Evolutionary conservation across 2,797 vertebrate genomes (phyloP).

Genomic region (Gallinago solitaria): DNA sequence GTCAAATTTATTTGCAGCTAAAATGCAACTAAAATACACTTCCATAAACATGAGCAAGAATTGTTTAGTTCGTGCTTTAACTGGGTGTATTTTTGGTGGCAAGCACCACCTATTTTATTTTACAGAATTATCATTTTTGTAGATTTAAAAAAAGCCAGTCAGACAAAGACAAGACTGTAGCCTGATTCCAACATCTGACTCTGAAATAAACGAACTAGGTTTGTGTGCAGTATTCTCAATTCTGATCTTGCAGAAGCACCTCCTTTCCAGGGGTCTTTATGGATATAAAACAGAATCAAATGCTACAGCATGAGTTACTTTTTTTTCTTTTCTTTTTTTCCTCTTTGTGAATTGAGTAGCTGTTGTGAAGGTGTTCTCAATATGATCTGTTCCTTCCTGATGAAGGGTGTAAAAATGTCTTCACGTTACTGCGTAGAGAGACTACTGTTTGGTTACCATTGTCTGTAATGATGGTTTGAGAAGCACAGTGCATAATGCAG

Average conservation of each 20-base stretch:
- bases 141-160: neutral
- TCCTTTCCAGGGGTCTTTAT: neutral
- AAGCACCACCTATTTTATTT: neutral
- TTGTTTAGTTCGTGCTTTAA: neutral
- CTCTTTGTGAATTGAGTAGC: neutral
- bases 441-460: neutral
- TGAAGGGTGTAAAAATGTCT: neutral
- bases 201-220: neutral
- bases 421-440: neutral
- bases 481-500: neutral
- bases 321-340: no score
- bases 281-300: neutral
- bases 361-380: neutral
- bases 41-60: neutral
- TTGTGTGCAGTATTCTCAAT: neutral
- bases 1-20: constrained; percentile 46
- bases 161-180: neutral
- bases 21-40: neutral
- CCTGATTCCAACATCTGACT: neutral
- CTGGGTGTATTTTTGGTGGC: neutral
- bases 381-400: neutral
- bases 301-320: neutral
- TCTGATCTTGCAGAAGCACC: neutral
- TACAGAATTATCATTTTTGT: neutral
- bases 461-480: neutral